A percentile compares a stretch with the other conserved stretches of the same genome.
These are phyloP conservation scores for Scatophagus argus DNA, from an alignment of 2,113 vertebrate species.

Conservation along the genomic window DNA sequence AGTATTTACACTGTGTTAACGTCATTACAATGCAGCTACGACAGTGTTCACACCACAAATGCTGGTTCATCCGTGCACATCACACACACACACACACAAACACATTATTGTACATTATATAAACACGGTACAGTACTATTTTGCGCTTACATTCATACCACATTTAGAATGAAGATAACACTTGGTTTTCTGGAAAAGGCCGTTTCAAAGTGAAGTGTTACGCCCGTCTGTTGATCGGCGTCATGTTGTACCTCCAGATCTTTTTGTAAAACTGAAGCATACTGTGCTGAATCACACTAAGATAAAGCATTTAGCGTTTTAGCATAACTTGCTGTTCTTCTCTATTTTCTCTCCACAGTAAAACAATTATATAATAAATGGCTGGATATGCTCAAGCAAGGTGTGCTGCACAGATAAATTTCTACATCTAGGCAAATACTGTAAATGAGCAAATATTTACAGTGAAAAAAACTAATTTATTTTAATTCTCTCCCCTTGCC, in stretches of 20 bases:
- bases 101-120: conserved; percentile 9
- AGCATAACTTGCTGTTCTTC: conserved; percentile 54
- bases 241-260: conserved; percentile 58
- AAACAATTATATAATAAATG: conserved; percentile 43
- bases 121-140: neutral
- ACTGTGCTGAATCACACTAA: conserved; percentile 49
- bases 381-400: conserved; percentile 60
- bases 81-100: conserved; percentile 2
- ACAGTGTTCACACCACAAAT: conserved; percentile 12
- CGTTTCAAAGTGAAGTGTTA: conserved; percentile 31
- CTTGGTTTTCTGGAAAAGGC: conserved; percentile 19
- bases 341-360: conserved; percentile 35
- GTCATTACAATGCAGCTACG: conserved; percentile 9
- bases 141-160: conserved; percentile 14
- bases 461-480: conserved; percentile 51
- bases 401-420: conserved; percentile 54
- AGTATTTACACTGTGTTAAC: conserved; percentile 2
- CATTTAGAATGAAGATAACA: neutral
- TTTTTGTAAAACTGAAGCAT: conserved; percentile 18
- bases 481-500: conserved; percentile 47
- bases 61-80: conserved; percentile 10
- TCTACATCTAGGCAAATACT: conserved; percentile 63
- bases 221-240: conserved; percentile 17
- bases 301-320: conserved; percentile 66
- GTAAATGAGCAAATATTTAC: conserved; percentile 74